These are phyloP conservation scores for Sitobion miscanthi DNA, from an alignment of 1,140 invertebrate genomes.

Conservation along the genomic window DNA sequence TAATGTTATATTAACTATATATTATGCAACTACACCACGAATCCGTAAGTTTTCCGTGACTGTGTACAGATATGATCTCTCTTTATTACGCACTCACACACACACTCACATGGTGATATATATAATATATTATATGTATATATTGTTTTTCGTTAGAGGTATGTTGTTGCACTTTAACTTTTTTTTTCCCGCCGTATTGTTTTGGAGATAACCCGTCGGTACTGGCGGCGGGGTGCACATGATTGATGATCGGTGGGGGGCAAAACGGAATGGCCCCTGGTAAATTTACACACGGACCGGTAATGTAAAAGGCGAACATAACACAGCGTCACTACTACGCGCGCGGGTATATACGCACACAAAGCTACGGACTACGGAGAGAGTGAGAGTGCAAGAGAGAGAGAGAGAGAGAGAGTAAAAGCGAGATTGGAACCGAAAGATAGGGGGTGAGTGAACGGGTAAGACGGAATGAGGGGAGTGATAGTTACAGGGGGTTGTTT, in stretches of 20 bases:
- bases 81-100: background rate
- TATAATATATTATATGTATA: background rate
- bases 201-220: constrained; percentile 36
- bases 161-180: constrained; percentile 7
- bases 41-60: constrained; percentile 17
- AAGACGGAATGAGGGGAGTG: background rate
- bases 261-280: constrained; percentile 44
- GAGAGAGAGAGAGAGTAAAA: background rate
- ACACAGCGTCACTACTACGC: background rate
- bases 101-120: background rate
- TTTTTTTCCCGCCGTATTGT: constrained; percentile 2
- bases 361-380: background rate
- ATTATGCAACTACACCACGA: background rate
- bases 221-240: background rate
- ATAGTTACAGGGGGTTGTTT: constrained; percentile 26
- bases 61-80: background rate
- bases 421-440: background rate
- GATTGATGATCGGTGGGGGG: constrained; percentile 38
- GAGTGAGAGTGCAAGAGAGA: background rate
- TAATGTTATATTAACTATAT: background rate
- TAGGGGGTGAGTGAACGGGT: background rate
- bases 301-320: constrained; percentile 49
- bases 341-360: background rate
- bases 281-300: constrained; percentile 54
- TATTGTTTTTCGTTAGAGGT: constrained; percentile 11